Base-by-base conservation (phyloP, 2,113 vertebrate species). In the Onychorhynchus coronatus region DNA sequence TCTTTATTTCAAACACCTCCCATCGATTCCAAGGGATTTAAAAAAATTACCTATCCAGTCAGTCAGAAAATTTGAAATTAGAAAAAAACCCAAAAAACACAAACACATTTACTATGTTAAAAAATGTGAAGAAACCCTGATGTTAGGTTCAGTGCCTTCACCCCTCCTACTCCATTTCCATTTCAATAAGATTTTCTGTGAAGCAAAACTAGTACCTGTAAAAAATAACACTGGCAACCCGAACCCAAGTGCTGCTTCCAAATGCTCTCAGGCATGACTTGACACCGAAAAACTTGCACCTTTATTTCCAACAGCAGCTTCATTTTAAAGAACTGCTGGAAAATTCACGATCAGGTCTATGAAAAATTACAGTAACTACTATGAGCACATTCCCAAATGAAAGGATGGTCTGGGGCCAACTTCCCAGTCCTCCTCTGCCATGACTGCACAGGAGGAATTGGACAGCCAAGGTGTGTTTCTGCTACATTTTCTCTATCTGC, bases 241-340 rank as follows among this genome's bases (percentile, higher is more conserved):
- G 68, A 44, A 16, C 2, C 8, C 35, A 39, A 86, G 21, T 1
- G 20, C 85, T 83, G 92, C 79, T 86, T 86, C 91, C 88, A 90
- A 74, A 33, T 24, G 50, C 30, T 80, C 68, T 83, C 55, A 61
- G 91, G 42, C 83, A 80, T 28, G 67, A 71, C 30, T 59, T 66
- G 39, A 90, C 59, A 33, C 22, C 30, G 75, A 86, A 70, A 31
- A 83, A 88, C 31, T 55, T 47, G 11, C 55, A 86, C 63, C 42
- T 84, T 80, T 71, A 50, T 52, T 86, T 91, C 89, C 68, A 93
- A 78, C 37, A 91, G 59, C 88, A 88, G 76, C 81, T 85, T 76
- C 62, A 19, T 90, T 91, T 83, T 79, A 52, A 62, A 85, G 74
- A 91, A 56, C 55, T 85, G 85, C 77, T 96, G 79, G 95, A 92